Conservation (phyloP, 2,888 invertebrate genomes). For the Gasteruption jaculator region DNA sequence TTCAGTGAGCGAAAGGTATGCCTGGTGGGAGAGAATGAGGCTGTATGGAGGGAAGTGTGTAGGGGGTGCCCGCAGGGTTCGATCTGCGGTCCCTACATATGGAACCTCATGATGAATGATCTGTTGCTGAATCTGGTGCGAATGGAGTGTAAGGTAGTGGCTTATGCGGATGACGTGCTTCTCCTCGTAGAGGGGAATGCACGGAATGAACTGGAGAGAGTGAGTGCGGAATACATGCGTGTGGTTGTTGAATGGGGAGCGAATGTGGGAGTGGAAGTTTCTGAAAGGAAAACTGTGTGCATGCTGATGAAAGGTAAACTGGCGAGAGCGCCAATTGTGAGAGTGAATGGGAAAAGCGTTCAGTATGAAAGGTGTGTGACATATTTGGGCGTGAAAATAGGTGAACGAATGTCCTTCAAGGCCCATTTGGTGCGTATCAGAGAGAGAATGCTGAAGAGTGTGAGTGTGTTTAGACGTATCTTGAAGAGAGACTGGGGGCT, state of each 20-base stretch:
- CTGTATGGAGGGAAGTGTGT: conserved; percentile 5
- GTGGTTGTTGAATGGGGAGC: conserved; percentile 1
- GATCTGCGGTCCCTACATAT: conserved; percentile 4
- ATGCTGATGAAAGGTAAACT: conserved; percentile 1
- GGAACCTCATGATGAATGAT: conserved; percentile 7
- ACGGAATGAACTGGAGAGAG: background rate
- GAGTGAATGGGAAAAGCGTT: background rate
- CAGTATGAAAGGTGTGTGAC: background rate
- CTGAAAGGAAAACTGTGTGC: background rate
- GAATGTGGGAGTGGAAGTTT: conserved; percentile 3
- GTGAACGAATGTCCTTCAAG: background rate
- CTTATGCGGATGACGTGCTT: conserved; percentile 10
- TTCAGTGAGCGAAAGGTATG: background rate
- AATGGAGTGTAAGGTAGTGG: background rate
- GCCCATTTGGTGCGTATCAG: background rate
- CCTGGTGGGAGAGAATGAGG: background rate
- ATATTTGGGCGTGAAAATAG: background rate
- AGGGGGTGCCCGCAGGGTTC: conserved; percentile 14
- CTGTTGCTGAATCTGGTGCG: background rate
- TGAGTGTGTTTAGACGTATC: background rate
- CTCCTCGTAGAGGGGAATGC: conserved; percentile 3
- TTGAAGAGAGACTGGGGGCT: conserved; percentile 1
- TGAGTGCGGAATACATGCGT: background rate
- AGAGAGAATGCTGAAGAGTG: background rate
- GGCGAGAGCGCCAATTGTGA: background rate